A percentile compares a stretch with the other conserved stretches of the same genome.
These are phyloP conservation scores for Acomys russatus DNA, from an alignment of 2,797 vertebrate species.

Conservation along the genomic window DNA sequence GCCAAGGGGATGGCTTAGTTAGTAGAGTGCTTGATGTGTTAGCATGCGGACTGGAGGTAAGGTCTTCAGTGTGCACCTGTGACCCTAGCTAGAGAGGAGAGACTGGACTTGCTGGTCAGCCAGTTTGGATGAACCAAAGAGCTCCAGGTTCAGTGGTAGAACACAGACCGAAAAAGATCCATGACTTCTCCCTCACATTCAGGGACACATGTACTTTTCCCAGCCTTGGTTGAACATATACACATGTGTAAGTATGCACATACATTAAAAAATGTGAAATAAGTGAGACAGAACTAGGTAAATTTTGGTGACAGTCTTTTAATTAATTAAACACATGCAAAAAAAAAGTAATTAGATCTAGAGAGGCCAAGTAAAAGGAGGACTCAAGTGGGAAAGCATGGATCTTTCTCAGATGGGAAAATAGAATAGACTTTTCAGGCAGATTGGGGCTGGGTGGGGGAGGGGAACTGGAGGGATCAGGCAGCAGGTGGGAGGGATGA, in stretches of 20 bases:
- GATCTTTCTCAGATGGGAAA: not conserved
- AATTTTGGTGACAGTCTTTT: not conserved
- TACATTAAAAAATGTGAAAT: not conserved
- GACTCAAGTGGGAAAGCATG: not conserved
- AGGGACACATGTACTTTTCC: not conserved
- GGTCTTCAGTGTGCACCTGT: not conserved
- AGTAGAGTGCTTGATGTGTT: not conserved
- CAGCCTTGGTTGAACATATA: not conserved
- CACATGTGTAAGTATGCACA: not conserved
- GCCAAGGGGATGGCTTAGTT: not conserved
- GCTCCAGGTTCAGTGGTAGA: not conserved
- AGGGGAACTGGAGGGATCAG: not conserved
- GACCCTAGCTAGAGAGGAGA: not conserved
- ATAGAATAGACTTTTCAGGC: not conserved
- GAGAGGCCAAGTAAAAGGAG: not conserved
- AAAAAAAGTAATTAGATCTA: not conserved
- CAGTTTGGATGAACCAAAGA: not conserved
- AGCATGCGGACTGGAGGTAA: not conserved
- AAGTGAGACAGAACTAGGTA: not conserved
- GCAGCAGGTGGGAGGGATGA: not conserved
- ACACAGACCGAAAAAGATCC: not conserved
- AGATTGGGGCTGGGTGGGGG: not conserved
- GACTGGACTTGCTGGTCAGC: not conserved
- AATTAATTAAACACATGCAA: not conserved
- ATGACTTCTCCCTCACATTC: not conserved